Base-by-base conservation (phyloP, 2,113 vertebrate genomes). In the Proteles cristata region DNA sequence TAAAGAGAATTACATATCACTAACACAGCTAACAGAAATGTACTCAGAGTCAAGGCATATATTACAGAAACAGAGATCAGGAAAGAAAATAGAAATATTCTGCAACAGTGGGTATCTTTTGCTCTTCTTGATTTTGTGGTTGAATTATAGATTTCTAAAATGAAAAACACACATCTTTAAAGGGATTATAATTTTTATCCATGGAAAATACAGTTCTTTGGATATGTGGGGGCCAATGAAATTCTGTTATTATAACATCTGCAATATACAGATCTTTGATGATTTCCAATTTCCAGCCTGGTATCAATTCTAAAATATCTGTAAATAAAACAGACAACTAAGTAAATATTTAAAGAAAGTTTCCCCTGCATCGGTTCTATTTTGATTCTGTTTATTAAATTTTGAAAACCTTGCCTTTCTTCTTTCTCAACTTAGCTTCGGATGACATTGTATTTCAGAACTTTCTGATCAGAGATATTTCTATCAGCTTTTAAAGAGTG, bases 71-170 rank as follows among this genome's bases (percentile, higher is more conserved):
- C 9, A 85, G 3, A 80, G 12, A 50, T 88, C 7, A 81, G 8
- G 23, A 77, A 87, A 39, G 33, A 11, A 66, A 11, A 53, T 15
- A 80, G 12, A 93, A 93, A 66, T 68, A 80, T 66, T 94, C 50
- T 73, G 35, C 53, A 79, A 58, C 33, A 11, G 5, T 87, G 17
- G 3, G 17, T 73, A 77, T 4, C 2, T 35, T 82, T 16, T n/a
- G 28, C 17, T 71, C 23, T 53, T 92, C 23, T 92, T 94, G 50
- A 39, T 39, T 71, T 3, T 45, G 2, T 33, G 31, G 10, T 55
- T 94, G 66, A 90, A 84, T 48, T 15, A 93, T 69, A 7, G 26
- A 33, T 88, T 91, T 69, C 25, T 58, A 73, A 94, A 89, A 74
- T 81, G 17, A 61, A 91, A 48, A 92, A 16, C 35, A 88, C 35